Conservation (phyloP, 2,888 invertebrate species). For the Drosophila yooni region DNA sequence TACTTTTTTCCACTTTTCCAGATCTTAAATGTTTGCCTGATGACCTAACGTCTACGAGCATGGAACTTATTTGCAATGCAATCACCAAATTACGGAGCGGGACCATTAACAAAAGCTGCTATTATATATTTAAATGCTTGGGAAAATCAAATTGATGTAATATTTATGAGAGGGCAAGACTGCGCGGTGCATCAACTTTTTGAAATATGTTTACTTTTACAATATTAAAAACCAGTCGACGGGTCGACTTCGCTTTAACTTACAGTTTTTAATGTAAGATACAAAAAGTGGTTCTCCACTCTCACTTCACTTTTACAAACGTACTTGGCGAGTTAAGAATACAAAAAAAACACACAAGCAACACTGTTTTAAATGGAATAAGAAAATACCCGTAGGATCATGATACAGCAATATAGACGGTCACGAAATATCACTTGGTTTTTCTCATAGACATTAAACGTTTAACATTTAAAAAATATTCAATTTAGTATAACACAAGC, state of each 20-base stretch:
- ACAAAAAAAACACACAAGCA: neutral
- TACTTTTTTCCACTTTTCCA: neutral
- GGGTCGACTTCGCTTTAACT: neutral
- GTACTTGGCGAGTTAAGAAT: neutral
- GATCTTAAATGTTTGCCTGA: neutral
- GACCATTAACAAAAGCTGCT: constrained; percentile 1
- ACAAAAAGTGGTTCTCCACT: neutral
- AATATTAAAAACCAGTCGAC: neutral
- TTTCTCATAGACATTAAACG: neutral
- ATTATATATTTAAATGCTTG: neutral
- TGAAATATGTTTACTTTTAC: neutral
- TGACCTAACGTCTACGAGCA: neutral
- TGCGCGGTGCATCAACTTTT: neutral
- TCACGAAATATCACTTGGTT: neutral
- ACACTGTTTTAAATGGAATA: neutral
- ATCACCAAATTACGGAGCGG: constrained; percentile 1
- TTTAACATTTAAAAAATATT: neutral
- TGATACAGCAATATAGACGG: neutral
- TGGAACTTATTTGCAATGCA: constrained; percentile 12
- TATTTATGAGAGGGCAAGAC: neutral
- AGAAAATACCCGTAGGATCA: neutral
- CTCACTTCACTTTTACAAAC: neutral
- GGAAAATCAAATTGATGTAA: neutral
- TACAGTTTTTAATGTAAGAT: neutral
- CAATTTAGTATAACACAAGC: neutral